Conservation (phyloP, 2,113 vertebrate species). For the Menura novaehollandiae region DNA sequence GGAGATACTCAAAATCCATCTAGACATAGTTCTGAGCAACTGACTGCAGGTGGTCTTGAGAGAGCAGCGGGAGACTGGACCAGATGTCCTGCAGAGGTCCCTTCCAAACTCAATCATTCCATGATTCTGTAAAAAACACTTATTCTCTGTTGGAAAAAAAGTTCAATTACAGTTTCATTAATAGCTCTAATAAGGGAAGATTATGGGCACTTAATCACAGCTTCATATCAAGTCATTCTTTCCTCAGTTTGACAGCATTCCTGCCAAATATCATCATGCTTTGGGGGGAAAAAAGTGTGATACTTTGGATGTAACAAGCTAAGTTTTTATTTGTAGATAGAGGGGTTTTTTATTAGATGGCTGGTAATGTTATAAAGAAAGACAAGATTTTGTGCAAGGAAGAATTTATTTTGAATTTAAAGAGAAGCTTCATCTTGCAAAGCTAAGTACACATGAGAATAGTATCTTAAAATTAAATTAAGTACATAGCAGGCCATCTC, state of each 20-base stretch:
- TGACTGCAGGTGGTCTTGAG: background rate
- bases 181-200: background rate
- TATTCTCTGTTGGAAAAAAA: background rate
- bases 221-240: background rate
- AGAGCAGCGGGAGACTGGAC: background rate
- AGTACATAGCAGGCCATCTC: background rate
- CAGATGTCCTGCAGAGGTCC: background rate
- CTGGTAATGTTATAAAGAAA: background rate
- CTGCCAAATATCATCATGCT: background rate
- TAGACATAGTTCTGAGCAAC: background rate
- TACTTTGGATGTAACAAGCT: background rate
- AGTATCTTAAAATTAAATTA: background rate
- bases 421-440: background rate
- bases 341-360: background rate
- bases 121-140: background rate
- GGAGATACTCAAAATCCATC: background rate
- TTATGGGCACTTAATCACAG: background rate
- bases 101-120: background rate
- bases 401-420: background rate
- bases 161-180: background rate
- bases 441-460: background rate
- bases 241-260: background rate
- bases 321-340: background rate
- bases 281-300: background rate
- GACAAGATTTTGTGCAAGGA: background rate